Conservation (phyloP, 2,888 invertebrate genomes). For the Yponomeuta malinellus region DNA sequence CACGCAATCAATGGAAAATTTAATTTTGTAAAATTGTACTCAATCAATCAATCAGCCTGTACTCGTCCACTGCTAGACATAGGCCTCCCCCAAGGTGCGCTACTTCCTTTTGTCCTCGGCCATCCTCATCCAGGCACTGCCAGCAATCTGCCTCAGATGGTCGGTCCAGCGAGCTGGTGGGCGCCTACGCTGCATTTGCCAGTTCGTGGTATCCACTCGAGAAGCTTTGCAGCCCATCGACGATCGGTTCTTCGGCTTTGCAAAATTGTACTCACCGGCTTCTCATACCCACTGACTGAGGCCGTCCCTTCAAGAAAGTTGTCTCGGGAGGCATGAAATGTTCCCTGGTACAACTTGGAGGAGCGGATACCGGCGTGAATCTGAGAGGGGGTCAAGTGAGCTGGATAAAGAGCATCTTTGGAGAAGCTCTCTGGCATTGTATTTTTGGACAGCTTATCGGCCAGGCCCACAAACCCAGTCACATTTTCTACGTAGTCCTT, state of each 20-base stretch:
- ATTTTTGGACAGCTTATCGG: constrained; percentile 87
- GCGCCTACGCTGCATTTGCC: no score
- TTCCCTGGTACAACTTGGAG: constrained; percentile 86
- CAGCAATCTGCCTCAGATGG: no score
- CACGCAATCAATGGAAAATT: no score
- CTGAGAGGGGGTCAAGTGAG: constrained; percentile 86
- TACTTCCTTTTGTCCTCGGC: no score
- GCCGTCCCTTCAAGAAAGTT: constrained; percentile 96
- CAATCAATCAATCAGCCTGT: constrained; percentile 38
- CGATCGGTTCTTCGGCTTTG: no score
- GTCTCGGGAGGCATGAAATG: constrained; percentile 90
- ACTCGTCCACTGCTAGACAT: no score
- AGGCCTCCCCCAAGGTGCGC: no score
- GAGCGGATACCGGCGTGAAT: constrained; percentile 84
- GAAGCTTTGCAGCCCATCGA: no score
- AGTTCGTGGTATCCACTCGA: no score
- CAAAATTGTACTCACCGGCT: constrained; percentile 75
- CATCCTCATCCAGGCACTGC: no score
- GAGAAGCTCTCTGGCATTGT: constrained; percentile 76
- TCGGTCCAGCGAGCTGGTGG: no score
- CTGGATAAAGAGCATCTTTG: constrained; percentile 84
- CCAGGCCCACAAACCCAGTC: constrained; percentile 78
- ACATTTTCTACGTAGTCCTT: constrained; percentile 86
- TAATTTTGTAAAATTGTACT: constrained; percentile 23
- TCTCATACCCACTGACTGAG: constrained; percentile 85